Base-by-base conservation (phyloP, 2,113 vertebrate species). In the Sciurus niger region DNA sequence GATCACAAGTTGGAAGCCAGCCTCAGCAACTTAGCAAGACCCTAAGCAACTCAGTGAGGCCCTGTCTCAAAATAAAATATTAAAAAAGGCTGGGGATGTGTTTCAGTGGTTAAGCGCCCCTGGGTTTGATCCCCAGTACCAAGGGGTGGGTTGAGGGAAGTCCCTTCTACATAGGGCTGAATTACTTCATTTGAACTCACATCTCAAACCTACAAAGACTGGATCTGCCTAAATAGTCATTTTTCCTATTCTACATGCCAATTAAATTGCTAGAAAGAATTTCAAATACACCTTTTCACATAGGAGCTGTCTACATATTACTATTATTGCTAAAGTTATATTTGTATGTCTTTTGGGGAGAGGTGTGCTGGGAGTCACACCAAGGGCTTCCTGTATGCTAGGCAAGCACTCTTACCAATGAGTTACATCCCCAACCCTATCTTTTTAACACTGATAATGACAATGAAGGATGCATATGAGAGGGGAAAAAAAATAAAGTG, bases 251-350 rank as follows among this genome's bases (percentile, higher is more conserved):
- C 60, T 51, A 73, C 48, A 63, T 6, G n/a, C 34, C 25, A 95
- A 94, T n/a, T 80, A 92, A 96, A 77, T 89, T 63, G 17, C 30
- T 58, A 79, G 32, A 78, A 84, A 95, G 22, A 89, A 85, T 78
- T 77, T 28, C 43, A 84, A 92, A 93, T 84, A 77, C 22, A 72
- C 37, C 53, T 95, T 89, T 87, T 86, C 8, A 70, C 8, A 53
- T 4, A 79, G 17, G 3, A 24, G 13, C n/a, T 79, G 6, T 80
- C 70, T 93, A 73, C 10, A 25, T 68, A 70, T 86, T 79, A 86
- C 24, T 63, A 25, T 55, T 55, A 55, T 28, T 28, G 3, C 34
- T 72, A 46, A n/a, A 93, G 9, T 63, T 91, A 9, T 84, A 10
- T 79, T 73, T 88, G 37, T 51, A 28, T 60, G n/a, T 6, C n/a